Percentiles rank a stretch among this genome's conserved stretches.
phyloP scores from a whole-genome alignment of 2,797 vertebrate genomes.

The Poeciliopsis presidionis region DNA sequence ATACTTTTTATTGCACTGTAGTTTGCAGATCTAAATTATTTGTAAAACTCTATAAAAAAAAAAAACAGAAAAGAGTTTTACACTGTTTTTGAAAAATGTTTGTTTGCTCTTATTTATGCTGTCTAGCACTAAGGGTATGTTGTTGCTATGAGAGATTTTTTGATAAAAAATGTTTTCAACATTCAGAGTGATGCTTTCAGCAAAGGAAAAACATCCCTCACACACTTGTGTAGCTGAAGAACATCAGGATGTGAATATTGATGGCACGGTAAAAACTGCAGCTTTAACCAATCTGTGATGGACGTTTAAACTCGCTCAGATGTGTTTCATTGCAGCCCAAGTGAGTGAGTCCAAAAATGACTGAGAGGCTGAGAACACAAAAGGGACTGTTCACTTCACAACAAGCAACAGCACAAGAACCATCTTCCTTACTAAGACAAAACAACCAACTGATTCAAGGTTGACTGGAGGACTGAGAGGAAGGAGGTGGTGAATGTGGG shows the following conservation, averaged over 20 bases:
- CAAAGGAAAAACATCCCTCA: background rate
- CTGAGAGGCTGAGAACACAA: slow-evolving; percentile 44
- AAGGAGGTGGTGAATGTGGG: slow-evolving; percentile 25
- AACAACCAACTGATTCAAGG: slow-evolving; percentile 73
- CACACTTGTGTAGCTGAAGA: background rate
- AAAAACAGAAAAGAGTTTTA: background rate
- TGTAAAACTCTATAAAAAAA: background rate
- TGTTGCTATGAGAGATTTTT: background rate
- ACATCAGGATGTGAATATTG: background rate
- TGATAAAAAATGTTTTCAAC: background rate
- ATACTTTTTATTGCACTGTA: background rate
- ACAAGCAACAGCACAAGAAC: slow-evolving; percentile 69
- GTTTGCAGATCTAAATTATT: background rate
- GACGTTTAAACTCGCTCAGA: background rate
- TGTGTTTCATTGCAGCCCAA: slow-evolving; percentile 40
- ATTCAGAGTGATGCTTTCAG: background rate
- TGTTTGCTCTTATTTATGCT: background rate
- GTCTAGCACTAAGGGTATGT: background rate
- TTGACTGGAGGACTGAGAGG: slow-evolving; percentile 45
- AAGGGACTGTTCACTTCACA: slow-evolving; percentile 55
- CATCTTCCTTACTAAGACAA: slow-evolving; percentile 59
- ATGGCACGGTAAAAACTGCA: background rate
- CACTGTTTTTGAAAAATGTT: background rate
- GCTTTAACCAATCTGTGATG: background rate
- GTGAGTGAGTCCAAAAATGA: slow-evolving; percentile 27